These are phyloP conservation scores for Himalopsyche phryganea DNA, from an alignment of 1,140 invertebrate species.

Conservation along the genomic window DNA sequence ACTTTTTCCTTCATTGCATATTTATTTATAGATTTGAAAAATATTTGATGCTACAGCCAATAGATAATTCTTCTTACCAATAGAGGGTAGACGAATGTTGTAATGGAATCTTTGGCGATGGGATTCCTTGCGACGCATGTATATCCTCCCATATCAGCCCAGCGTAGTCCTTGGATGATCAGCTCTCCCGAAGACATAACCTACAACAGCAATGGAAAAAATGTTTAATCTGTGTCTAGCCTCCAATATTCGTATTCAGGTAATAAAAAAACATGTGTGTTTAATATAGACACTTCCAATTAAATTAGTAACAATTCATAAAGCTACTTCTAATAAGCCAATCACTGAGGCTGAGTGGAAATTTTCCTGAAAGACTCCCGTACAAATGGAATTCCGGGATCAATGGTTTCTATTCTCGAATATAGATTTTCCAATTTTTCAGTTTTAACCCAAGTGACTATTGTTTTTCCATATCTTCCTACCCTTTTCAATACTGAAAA, in stretches of 20 bases:
- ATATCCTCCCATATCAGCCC: conserved; percentile 78
- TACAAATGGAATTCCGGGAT: too few relatives aligned
- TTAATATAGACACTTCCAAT: not conserved
- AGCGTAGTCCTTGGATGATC: conserved; percentile 63
- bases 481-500: too few relatives aligned
- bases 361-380: too few relatives aligned
- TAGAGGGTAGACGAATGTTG: conserved; percentile 76
- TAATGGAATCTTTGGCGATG: conserved; percentile 58
- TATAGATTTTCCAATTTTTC: too few relatives aligned
- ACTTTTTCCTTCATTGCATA: too few relatives aligned
- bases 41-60: too few relatives aligned
- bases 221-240: not conserved
- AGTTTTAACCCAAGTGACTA: too few relatives aligned
- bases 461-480: too few relatives aligned
- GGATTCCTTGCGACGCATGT: conserved; percentile 69
- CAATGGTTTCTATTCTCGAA: too few relatives aligned
- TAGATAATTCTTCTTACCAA: conserved; percentile 26
- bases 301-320: not conserved
- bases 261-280: not conserved
- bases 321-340: not conserved
- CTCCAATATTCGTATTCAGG: not conserved
- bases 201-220: conserved; percentile 38
- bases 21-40: too few relatives aligned
- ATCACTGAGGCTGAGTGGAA: too few relatives aligned
- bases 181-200: conserved; percentile 69